phyloP scores from a whole-genome alignment of 2,113 vertebrate species.

The Salvelinus alpinus region DNA sequence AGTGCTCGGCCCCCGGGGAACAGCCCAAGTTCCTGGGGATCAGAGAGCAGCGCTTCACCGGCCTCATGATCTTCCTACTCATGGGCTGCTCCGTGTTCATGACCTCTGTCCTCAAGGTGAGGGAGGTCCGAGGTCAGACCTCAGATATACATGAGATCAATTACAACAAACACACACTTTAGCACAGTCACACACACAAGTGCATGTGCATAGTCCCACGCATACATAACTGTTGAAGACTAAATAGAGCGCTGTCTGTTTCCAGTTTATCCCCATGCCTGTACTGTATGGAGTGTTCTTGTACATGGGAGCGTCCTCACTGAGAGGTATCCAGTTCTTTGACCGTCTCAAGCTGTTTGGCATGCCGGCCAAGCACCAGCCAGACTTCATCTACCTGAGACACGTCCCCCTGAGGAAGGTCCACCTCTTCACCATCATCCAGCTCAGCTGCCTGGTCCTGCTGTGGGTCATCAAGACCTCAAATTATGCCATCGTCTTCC shows the following conservation, averaged over 20 bases:
- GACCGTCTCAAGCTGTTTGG: constrained; percentile 92
- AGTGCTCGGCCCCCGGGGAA: constrained; percentile 96
- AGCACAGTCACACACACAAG: not conserved
- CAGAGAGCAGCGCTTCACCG: constrained; percentile 95
- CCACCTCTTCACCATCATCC: constrained; percentile 94
- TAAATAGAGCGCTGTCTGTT: not conserved
- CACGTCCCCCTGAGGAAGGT: constrained; percentile 97
- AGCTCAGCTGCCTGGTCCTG: constrained; percentile 89
- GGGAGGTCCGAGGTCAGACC: not conserved
- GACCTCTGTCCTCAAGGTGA: constrained; percentile 97
- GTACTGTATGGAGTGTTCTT: constrained; percentile 98
- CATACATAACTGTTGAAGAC: not conserved
- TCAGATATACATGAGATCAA: not conserved
- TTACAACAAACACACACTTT: not conserved
- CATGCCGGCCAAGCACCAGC: constrained; percentile 98
- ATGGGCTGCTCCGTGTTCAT: constrained; percentile 99
- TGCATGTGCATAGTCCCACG: not conserved
- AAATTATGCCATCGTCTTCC: constrained; percentile 95
- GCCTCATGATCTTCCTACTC: constrained; percentile 97
- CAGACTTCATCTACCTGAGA: constrained; percentile 97
- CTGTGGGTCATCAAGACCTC: constrained; percentile 98
- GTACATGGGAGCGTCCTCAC: constrained; percentile 98
- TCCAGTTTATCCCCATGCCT: constrained; percentile 97
- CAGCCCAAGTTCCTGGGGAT: constrained; percentile 99
- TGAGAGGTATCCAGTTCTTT: constrained; percentile 97